Percentiles rank a stretch among this genome's conserved stretches.
phyloP scores from a whole-genome alignment of 2,888 invertebrate genomes.

The Heteromurus nitidus region DNA sequence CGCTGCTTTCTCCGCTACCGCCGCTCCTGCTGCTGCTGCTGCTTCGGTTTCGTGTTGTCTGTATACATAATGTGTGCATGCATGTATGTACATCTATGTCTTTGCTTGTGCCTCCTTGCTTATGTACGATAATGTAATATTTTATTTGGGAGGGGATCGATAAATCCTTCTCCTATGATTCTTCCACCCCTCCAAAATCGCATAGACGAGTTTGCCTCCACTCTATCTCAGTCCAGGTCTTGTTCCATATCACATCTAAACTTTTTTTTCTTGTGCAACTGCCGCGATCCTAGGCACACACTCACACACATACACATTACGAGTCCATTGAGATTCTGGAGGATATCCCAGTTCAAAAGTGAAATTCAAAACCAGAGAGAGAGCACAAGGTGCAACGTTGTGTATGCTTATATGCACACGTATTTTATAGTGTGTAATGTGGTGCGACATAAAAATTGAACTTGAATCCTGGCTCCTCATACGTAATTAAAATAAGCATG shows the following conservation, averaged over 20 bases:
- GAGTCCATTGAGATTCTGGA: slow-evolving; percentile 13
- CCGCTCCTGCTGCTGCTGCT: slow-evolving; percentile 23
- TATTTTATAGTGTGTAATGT: slow-evolving; percentile 9
- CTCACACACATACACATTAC: neutral
- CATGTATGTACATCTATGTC: slow-evolving; percentile 33
- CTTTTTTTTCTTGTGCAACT: neutral
- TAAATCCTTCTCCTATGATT: slow-evolving; percentile 70
- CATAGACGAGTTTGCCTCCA: slow-evolving; percentile 1
- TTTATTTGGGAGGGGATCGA: slow-evolving; percentile 67
- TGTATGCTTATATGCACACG: neutral
- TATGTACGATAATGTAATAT: slow-evolving; percentile 61
- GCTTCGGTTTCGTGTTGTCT: slow-evolving; percentile 11
- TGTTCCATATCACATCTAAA: slow-evolving; percentile 1
- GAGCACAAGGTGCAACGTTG: neutral
- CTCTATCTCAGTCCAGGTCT: slow-evolving; percentile 20
- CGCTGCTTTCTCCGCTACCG: slow-evolving; percentile 11
- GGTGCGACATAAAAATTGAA: slow-evolving; percentile 34
- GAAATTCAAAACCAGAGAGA: neutral
- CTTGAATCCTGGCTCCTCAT: slow-evolving; percentile 16
- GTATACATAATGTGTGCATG: slow-evolving; percentile 35
- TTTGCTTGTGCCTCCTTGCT: slow-evolving; percentile 26
- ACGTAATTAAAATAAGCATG: slow-evolving; percentile 12
- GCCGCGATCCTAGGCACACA: neutral
- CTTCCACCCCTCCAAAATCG: slow-evolving; percentile 35
- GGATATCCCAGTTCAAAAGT: neutral